A percentile compares a stretch with the other conserved stretches of the same genome.
phyloP scores from a whole-genome alignment of 1,140 invertebrate species.

The Lordiphosa collinella region DNA sequence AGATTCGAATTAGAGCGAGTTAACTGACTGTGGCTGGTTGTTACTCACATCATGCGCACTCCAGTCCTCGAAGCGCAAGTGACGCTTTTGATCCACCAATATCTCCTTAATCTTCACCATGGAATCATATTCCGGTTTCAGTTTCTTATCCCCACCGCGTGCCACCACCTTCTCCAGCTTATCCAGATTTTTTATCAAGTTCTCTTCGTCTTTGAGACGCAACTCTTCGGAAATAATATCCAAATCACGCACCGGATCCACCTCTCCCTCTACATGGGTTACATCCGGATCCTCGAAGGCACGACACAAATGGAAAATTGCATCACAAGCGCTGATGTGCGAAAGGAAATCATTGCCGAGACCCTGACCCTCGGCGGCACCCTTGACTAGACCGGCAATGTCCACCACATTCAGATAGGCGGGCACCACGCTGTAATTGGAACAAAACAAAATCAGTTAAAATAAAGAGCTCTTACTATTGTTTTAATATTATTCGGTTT shows the following conservation, averaged over 20 bases:
- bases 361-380: conserved; percentile 98
- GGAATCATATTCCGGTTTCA: conserved; percentile 96
- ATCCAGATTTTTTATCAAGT: conserved; percentile 88
- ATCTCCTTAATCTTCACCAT: conserved; percentile 92
- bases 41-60: conserved; percentile 92
- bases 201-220: conserved; percentile 95
- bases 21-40: too few species aligned
- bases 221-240: conserved; percentile 98
- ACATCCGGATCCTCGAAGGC: conserved; percentile 99
- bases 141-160: conserved; percentile 96
- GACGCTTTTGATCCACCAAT: conserved; percentile 94
- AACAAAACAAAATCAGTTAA: too few species aligned
- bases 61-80: conserved; percentile 96
- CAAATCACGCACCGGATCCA: conserved; percentile 97
- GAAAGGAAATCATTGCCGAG: conserved; percentile 99
- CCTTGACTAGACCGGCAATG: conserved; percentile 99
- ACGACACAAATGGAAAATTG: conserved; percentile 98
- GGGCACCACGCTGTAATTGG: conserved; percentile 92
- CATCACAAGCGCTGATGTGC: conserved; percentile 99
- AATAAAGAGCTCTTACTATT: too few species aligned
- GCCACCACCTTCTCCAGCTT: conserved; percentile 92
- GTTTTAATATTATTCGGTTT: too few species aligned
- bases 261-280: conserved; percentile 98
- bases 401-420: conserved; percentile 98
- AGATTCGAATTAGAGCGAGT: background rate